Percentiles rank a stretch among this genome's conserved stretches.
Evolutionary conservation across 2,113 vertebrate species (phyloP).

Genomic region (Rhipidura dahli): DNA sequence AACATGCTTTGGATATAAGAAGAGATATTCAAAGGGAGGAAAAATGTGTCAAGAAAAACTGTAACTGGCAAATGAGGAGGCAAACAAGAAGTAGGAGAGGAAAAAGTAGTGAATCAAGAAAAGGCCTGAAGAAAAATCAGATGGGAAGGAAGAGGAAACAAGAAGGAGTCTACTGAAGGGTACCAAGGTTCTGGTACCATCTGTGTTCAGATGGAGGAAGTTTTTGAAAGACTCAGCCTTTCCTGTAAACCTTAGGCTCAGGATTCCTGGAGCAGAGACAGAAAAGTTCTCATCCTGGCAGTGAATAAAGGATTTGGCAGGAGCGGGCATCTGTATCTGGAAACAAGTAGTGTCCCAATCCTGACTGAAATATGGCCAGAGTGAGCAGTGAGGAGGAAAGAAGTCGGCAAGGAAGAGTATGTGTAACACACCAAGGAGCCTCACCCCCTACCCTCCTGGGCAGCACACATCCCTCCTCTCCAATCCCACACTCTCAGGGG

Average conservation of each 20-base stretch:
- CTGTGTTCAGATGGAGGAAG: not conserved
- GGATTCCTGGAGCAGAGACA: not conserved
- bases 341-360: not conserved
- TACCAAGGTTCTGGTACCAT: not conserved
- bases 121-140: not conserved
- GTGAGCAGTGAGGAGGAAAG: not conserved
- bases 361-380: not conserved
- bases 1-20: not conserved
- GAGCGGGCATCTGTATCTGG: not conserved
- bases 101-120: not conserved
- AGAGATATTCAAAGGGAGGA: not conserved
- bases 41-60: not conserved
- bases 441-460: not conserved
- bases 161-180: not conserved
- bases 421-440: not conserved
- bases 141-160: not conserved
- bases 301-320: not conserved
- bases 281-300: not conserved
- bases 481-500: accelerated
- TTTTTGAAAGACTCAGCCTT: not conserved
- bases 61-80: not conserved
- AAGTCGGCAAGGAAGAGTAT: not conserved
- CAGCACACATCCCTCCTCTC: not conserved
- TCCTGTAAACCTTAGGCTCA: not conserved
- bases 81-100: not conserved